phyloP scores from a whole-genome alignment of 2,113 vertebrate genomes.

The Grammomys dolichurus region DNA sequence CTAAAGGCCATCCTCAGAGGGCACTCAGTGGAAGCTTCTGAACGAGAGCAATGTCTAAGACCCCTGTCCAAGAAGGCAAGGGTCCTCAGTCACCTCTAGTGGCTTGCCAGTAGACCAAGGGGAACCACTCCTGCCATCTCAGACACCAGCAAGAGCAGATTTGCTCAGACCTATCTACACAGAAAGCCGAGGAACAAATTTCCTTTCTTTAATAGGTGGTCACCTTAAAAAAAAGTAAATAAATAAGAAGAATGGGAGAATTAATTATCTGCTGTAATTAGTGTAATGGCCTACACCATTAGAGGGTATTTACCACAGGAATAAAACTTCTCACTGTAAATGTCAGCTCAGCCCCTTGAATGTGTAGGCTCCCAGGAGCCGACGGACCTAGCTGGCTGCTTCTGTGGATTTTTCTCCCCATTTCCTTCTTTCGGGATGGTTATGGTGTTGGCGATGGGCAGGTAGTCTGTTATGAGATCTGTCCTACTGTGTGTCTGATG shows the following conservation, averaged over 20 bases:
- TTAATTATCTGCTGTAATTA: slow-evolving; percentile 89
- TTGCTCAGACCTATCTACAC: slow-evolving; percentile 1
- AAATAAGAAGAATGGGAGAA: slow-evolving; percentile 82
- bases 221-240: slow-evolving; percentile 44
- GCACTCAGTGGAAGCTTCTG: background rate
- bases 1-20: background rate
- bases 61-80: background rate
- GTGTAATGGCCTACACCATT: slow-evolving; percentile 86
- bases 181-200: slow-evolving; percentile 77
- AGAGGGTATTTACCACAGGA: slow-evolving; percentile 88
- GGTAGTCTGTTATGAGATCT: background rate
- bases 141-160: background rate
- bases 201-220: slow-evolving; percentile 78
- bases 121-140: background rate
- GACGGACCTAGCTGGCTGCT: background rate
- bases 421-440: background rate
- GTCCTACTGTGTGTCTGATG: background rate
- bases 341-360: slow-evolving; percentile 70
- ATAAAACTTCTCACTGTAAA: slow-evolving; percentile 86
- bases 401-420: background rate
- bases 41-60: fast-evolving
- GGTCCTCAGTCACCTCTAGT: background rate
- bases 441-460: background rate
- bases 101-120: background rate
- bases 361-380: slow-evolving; percentile 5